Evolutionary conservation across 2,113 vertebrate species (phyloP), one percentile per base, ranked within the genome.

Genomic region (Urocolius indicus): DNA sequence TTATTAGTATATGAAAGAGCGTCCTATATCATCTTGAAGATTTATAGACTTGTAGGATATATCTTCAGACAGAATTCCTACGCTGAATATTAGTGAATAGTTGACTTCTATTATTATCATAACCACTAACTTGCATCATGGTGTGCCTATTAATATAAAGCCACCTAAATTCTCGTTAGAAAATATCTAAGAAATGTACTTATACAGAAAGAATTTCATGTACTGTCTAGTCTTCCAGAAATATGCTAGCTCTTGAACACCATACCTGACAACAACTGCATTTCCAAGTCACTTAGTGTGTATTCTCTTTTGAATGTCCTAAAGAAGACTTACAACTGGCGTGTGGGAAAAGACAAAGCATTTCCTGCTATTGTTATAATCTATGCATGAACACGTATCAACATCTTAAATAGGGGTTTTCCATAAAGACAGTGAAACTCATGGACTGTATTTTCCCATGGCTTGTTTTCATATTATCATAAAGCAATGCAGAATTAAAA

Each of bases 401-500:
- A 66, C 36, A 71, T 38, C 29, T 84, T 69, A 63, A 11, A 0
- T 2, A 59, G 13, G 23, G 13, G 30, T 95, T 84, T 83, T 93
- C 85, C 63, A 0, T 45, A 89, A 38, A 74, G n/a, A 63, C 51
- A 92, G 46, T 19, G 7, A 74, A 75, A 41, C n/a, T 38, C 7
- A 68, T 10, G 21, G 46, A 48, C 32, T 81, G 4, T 32, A 30
- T 87, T 89, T 63, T 81, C 51, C 18, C n/a, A 49, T 41, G 24
- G 5, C 10, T 96, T 84, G 34, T 88, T 95, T 93, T 89, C 63
- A 65, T 79, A 86, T 52, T 8, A 3, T 73, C 67, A 46, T 86
- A 85, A 96, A 90, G 27, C 67, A 78, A 69, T 46, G 55, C 67
- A 66, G 45, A 82, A 92, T 45, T 92, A 95, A 94, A 84, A 32